Percentiles rank a stretch among this genome's conserved stretches.
Evolutionary conservation across 2,797 vertebrate genomes (phyloP).

Genomic region (Furcifer pardalis): DNA sequence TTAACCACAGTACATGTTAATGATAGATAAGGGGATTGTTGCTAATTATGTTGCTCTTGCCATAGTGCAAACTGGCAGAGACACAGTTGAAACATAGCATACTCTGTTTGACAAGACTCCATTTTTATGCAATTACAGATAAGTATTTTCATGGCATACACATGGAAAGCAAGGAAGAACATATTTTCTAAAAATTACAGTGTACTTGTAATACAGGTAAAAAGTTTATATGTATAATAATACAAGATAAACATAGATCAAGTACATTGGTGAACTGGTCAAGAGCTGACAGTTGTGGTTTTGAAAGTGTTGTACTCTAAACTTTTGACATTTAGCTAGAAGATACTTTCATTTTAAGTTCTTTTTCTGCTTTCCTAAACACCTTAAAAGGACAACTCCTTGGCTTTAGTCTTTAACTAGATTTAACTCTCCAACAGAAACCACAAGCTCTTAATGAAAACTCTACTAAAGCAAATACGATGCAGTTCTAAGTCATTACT

Average conservation of each 20-base stretch:
- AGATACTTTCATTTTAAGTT: constrained; percentile 32
- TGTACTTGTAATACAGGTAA: background rate
- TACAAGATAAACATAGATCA: constrained; percentile 44
- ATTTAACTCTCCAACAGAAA: background rate
- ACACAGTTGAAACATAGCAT: constrained; percentile 57
- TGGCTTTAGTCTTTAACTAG: background rate
- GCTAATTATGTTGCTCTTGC: constrained; percentile 74
- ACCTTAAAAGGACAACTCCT: background rate
- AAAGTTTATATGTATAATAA: constrained; percentile 39
- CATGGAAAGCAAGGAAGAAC: constrained; percentile 48
- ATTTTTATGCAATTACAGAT: constrained; percentile 61
- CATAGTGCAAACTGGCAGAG: constrained; percentile 65
- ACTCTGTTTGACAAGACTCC: constrained; percentile 61
- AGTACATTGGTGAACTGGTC: constrained; percentile 54
- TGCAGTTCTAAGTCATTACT: background rate
- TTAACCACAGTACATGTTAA: constrained; percentile 79
- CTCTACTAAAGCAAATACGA: background rate
- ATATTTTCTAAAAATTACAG: constrained; percentile 49
- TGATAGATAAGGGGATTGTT: constrained; percentile 82
- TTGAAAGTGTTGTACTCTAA: constrained; percentile 40
- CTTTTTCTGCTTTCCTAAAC: background rate
- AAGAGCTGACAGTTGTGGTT: constrained; percentile 38
- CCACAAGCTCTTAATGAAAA: background rate
- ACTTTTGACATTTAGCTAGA: constrained; percentile 56
- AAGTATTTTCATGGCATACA: constrained; percentile 52